phyloP scores from a whole-genome alignment of 1,140 invertebrate genomes.

The Eurosta solidaginis region DNA sequence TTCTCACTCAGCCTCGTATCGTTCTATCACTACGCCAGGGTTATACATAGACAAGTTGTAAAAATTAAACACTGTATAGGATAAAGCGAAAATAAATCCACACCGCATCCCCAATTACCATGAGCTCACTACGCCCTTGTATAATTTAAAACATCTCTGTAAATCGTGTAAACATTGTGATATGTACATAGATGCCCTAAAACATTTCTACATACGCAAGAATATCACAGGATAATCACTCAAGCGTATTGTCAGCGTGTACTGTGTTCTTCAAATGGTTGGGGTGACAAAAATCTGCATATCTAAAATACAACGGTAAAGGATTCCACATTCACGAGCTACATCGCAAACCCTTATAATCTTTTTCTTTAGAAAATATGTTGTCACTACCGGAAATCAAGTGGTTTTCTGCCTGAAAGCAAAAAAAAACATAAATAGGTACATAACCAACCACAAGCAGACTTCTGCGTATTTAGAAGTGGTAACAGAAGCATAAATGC shows the following conservation, averaged over 20 bases:
- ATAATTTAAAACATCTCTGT: neutral
- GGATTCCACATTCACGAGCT: neutral
- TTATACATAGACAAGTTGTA: too few species aligned
- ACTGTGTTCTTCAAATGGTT: neutral
- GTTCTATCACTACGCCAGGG: too few species aligned
- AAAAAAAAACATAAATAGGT: too few species aligned
- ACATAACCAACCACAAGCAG: neutral
- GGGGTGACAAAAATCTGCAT: constrained; percentile 29
- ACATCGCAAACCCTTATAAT: neutral
- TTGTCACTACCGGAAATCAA: constrained; percentile 14
- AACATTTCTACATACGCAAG: constrained; percentile 49
- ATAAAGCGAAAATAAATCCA: neutral
- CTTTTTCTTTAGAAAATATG: neutral
- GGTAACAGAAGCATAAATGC: constrained; percentile 18
- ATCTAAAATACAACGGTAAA: constrained; percentile 17
- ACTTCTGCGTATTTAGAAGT: neutral
- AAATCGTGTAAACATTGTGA: constrained; percentile 25
- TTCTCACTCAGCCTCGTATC: too few species aligned
- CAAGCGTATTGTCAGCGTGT: constrained; percentile 56
- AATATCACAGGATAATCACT: constrained; percentile 59
- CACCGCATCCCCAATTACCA: neutral
- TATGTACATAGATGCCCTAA: constrained; percentile 9
- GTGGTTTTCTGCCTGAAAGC: neutral
- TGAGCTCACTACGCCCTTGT: neutral
- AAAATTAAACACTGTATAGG: too few species aligned